Base-by-base conservation (phyloP, 1,140 invertebrate species). In the Sarcophaga bullata region DNA sequence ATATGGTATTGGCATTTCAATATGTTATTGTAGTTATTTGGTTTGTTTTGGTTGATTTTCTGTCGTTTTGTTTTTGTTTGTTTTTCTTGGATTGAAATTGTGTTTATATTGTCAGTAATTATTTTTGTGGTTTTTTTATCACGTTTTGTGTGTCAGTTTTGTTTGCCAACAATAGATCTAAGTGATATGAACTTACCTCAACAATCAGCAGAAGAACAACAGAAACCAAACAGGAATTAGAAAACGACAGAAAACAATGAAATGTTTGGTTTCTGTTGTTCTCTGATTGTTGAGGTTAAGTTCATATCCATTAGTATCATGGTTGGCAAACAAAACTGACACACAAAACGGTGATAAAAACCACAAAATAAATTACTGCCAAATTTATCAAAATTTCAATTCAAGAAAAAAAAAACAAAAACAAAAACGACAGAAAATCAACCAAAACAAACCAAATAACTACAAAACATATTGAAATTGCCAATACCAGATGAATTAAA, bases 71-170 rank as follows among this genome's bases (percentile, higher is more conserved):
- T n/a, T n/a, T n/a, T n/a, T n/a, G n/a, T n/a, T 37, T 37, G 1
- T 6, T 52, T 10, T n/a, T 58, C 17, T 15, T 68, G 9, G 2
- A 4, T 25, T 9, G 19, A 68, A 25, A 68, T 68, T 37, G 19
- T 68, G 62, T 25, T 68, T 6, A 68, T 25, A 25, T 68, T 68
- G 17, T 10, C 19, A 17, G 62, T 68, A 68, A 68, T 68, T 68
- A 25, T 25, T 68, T 68, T 68, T 68, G 62, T 68, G 62, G 62
- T n/a, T n/a, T 68, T 68, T 58, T 68, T 68, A 62, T 68, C 17
- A 68, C n/a, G 62, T 68, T 68, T 9, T 6, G 8, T 19, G n/a
- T 19, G 62, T 52, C 13, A 10, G 62, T 25, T 68, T 68, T 68
- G n/a, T 68, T 68, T 25, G 17, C 17, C 54, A 58, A 58, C 13